Conservation (phyloP, 1,140 invertebrate genomes). For the Euwallacea fornicatus region DNA sequence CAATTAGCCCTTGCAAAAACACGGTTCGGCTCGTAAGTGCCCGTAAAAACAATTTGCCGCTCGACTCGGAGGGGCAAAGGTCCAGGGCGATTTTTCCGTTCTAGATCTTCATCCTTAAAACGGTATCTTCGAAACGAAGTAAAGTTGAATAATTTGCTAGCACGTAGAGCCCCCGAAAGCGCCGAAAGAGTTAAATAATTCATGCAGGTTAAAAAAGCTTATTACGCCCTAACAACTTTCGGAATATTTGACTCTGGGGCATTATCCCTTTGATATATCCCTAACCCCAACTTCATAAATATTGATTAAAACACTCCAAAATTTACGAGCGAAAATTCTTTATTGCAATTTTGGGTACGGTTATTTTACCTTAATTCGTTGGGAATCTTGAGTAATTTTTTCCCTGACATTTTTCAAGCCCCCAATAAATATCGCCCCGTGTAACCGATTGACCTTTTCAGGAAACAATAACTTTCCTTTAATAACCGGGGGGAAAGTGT, state of each 20-base stretch:
- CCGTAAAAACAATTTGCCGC: conserved; percentile 12
- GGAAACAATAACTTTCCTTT: conserved; percentile 28
- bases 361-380: conserved; percentile 24
- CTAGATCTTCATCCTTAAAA: too few relatives aligned
- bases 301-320: conserved; percentile 37
- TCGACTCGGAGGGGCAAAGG: neutral
- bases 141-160: neutral
- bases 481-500: conserved; percentile 23
- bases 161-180: neutral
- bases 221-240: conserved; percentile 41
- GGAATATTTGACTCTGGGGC: conserved; percentile 38
- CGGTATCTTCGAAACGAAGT: neutral
- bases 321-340: conserved; percentile 36
- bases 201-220: conserved; percentile 38
- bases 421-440: too few relatives aligned
- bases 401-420: conserved; percentile 1
- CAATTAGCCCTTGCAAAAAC: conserved; percentile 19
- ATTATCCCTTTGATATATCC: conserved; percentile 39
- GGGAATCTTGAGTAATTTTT: neutral
- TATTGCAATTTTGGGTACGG: conserved; percentile 26
- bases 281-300: conserved; percentile 36
- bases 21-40: conserved; percentile 4
- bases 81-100: neutral
- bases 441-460: conserved; percentile 21
- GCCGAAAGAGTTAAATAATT: conserved; percentile 30